Base-by-base conservation (phyloP, 2,113 vertebrate species). In the Corydoras maculifer region DNA sequence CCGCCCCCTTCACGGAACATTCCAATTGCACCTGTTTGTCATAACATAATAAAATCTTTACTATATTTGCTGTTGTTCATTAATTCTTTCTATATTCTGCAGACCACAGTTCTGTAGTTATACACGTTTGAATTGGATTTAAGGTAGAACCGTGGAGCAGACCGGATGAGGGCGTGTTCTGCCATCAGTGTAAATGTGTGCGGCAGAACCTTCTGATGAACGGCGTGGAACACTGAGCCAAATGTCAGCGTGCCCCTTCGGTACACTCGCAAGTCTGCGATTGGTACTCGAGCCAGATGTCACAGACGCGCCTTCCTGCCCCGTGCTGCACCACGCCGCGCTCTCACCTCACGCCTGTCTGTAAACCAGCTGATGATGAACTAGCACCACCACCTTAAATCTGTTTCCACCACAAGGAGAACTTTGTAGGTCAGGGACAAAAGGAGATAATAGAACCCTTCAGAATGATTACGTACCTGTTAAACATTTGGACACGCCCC, bases 161-260 rank as follows among this genome's bases (percentile, higher is more conserved):
- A 29, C 72, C 60, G 43, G 64, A 69, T 18, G 48, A 76, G 77
- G 75, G 70, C 76, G 65, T 35, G 64, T 13, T 72, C 18, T 25
- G 18, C 18, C 18, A 25, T 25, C 18, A 25, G 18, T 25, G 18
- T 25, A 25, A 25, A 25, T 25, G 18, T 25, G 18, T 25, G 18
- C 18, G 18, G 18, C 18, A 25, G 18, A 81, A 80, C 75, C 77
- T 72, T 76, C 77, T 74, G 84, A 86, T 85, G 85, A 86, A 88
- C 84, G 81, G 75, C 75, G 78, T 75, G 78, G 75, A 82, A 79
- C 75, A 77, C 67, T 73, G 81, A 84, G 83, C 83, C 86, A 87
- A 75, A 85, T 79, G 65, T 25, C 80, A 84, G 75, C 84, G 77
- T 83, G 83, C 82, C 81, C 81, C 79, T 84, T 87, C 84, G 85